These are phyloP conservation scores for Tetrax tetrax DNA, from an alignment of 2,113 vertebrate genomes.

Conservation along the genomic window DNA sequence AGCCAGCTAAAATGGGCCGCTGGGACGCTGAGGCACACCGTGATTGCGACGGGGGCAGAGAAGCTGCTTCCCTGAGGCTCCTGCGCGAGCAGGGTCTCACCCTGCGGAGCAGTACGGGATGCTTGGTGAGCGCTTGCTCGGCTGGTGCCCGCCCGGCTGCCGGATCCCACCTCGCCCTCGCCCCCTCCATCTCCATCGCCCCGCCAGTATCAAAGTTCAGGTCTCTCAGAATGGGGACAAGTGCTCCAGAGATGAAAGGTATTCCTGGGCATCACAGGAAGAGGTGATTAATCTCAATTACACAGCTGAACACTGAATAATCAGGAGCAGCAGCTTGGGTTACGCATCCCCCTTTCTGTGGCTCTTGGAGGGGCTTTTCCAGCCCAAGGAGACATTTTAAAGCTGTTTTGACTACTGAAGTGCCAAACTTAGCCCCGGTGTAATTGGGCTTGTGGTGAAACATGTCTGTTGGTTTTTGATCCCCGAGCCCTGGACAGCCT, in stretches of 20 bases:
- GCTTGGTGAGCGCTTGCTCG: not conserved
- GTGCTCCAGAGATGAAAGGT: constrained; percentile 44
- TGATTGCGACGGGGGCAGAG: not conserved
- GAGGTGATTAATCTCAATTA: constrained; percentile 68
- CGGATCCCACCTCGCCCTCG: not conserved
- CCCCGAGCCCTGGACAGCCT: constrained; percentile 8
- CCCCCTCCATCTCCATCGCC: not conserved
- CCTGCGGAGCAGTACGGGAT: fast-evolving
- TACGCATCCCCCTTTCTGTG: constrained; percentile 17
- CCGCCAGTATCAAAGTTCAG: not conserved
- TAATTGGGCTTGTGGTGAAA: constrained; percentile 44
- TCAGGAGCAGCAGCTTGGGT: constrained; percentile 47
- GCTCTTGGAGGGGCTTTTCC: not conserved
- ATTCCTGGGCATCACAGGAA: constrained; percentile 38
- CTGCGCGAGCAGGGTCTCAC: not conserved
- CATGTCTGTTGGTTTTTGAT: constrained; percentile 45
- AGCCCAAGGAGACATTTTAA: constrained; percentile 19
- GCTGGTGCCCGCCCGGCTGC: not conserved
- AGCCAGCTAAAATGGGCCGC: not conserved
- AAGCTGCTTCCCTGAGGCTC: not conserved
- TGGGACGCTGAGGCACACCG: fast-evolving
- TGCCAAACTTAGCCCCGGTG: constrained; percentile 46
- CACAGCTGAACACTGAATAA: constrained; percentile 17
- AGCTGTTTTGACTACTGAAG: constrained; percentile 67
- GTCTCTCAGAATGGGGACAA: not conserved